Evolutionary conservation across 2,113 vertebrate genomes (phyloP).

Genomic region (Centropus bengalensis): DNA sequence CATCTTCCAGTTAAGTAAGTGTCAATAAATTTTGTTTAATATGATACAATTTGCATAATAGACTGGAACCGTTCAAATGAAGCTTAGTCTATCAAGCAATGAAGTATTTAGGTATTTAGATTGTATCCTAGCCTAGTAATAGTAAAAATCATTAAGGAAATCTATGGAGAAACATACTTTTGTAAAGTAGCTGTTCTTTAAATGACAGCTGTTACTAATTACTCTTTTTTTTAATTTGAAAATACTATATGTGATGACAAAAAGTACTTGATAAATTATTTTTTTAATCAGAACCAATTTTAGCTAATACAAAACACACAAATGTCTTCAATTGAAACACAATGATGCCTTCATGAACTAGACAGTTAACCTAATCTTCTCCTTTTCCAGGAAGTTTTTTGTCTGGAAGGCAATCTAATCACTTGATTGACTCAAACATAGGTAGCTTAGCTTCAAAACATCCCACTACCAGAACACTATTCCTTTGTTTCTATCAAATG

Average conservation of each 20-base stretch:
- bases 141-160: constrained; percentile 52
- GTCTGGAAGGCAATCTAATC: not conserved
- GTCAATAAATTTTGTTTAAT: not conserved
- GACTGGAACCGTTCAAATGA: not conserved
- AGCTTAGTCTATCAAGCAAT: constrained; percentile 3
- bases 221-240: constrained; percentile 38
- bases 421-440: not conserved
- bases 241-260: not conserved
- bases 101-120: constrained; percentile 42
- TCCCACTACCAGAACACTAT: not conserved
- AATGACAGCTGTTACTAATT: constrained; percentile 50
- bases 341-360: not conserved
- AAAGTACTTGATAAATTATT: constrained; percentile 13
- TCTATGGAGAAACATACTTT: constrained; percentile 26
- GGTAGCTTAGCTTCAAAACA: not conserved
- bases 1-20: not conserved
- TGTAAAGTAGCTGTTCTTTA: constrained; percentile 20
- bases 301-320: not conserved
- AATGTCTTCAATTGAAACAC: not conserved
- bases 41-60: constrained; percentile 12
- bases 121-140: not conserved
- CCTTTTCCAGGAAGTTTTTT: not conserved
- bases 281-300: not conserved
- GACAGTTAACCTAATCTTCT: not conserved
- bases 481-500: not conserved